Evolutionary conservation across 2,797 vertebrate species (phyloP), one percentile per base, ranked within the genome.

Genomic region (Galagoides demidoff): DNA sequence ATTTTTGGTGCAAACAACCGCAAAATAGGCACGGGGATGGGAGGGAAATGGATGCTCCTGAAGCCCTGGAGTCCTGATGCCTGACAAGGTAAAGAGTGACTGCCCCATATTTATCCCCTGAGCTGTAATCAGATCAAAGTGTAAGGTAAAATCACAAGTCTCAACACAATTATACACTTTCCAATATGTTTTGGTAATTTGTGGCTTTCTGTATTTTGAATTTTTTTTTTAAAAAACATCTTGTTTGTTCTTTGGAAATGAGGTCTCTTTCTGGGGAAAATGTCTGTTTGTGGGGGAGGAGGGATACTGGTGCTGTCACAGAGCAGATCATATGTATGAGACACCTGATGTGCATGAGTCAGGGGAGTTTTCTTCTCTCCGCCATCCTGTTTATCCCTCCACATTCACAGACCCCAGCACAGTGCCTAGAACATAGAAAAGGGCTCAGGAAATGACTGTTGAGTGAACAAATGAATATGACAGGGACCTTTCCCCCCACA

Each of bases 61-160:
- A 90, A 74, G 43, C 73, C 83, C 78, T 49, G 89, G 79, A 85
- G 63, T 49, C 39, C 86, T 20, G 16, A 34, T 90, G 63, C 61
- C 68, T 85, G 49, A 63, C 87, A 90, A 39, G 63, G 57, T 90
- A 77, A 94, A 90, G 90, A 82, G 45, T 88, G 73, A 85, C 45
- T 92, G n/a, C 34, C 22, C 68, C 20, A 0, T 89, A 63, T 92
- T 94, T 94, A 90, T 94, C 92, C 86, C 68, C 92, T 94, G 82
- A 95, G 92, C 73, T 94, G 13, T 85, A 95, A 92, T 94, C 89
- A 94, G 66, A 95, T 89, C 73, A 71, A 96, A 90, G 57, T 85
- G 7, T 77, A 94, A 89, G 52, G 12, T 57, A 77, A 77, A 84
- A 85, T 90, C 73, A 95, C 64, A 94, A 71, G 87, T 96, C 64